Evolutionary conservation across 1,140 invertebrate genomes (phyloP), one percentile per base, ranked within the genome.

Genomic region (Calephelis nemesis): DNA sequence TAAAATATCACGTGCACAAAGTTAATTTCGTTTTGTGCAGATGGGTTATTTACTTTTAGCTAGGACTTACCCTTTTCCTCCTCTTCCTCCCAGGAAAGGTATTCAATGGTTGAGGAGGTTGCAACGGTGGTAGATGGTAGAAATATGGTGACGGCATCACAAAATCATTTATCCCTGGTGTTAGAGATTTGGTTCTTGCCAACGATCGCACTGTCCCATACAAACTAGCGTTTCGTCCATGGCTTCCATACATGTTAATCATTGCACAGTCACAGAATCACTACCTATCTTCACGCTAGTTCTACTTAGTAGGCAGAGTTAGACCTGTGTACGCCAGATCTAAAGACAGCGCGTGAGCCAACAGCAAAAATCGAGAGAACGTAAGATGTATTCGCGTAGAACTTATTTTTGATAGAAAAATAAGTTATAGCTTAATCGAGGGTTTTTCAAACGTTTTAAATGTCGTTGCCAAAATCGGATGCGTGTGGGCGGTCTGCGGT

Each of bases 1-100:
- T n/a, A 19, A 19, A 19, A 19, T 19, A 19, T 19, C 30, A 30
- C 30, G 30, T 30, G 30, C 30, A 30, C 30, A 30, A 30, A 30
- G 30, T 30, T 30, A 30, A 30, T 30, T 30, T 1, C 30, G 30
- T 30, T 30, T 30, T 30, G 4, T 30, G 2, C 4, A 30, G 30
- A 30, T 4, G 30, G 30, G 30, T 30, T 30, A 54, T 4, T 19
- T 19, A n/a, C 3, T 5, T 54, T 6, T 9, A 54, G 13, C 40
- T 45, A 47, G 13, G 54, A 65, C 75, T 79, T 81, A 91, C 85
- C 83, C 80, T 77, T 77, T 91, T 91, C 15, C 85, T 79, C 67
- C 82, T 87, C 49, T 91, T 91, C 67, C 87, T 84, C 66, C 86
- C 85, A 83, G 88, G 88, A 74, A 82, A 91, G 30, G 88, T 91